Evolutionary conservation across 2,797 vertebrate species (phyloP), one percentile per base, ranked within the genome.

Genomic region (Saxicola maurus): DNA sequence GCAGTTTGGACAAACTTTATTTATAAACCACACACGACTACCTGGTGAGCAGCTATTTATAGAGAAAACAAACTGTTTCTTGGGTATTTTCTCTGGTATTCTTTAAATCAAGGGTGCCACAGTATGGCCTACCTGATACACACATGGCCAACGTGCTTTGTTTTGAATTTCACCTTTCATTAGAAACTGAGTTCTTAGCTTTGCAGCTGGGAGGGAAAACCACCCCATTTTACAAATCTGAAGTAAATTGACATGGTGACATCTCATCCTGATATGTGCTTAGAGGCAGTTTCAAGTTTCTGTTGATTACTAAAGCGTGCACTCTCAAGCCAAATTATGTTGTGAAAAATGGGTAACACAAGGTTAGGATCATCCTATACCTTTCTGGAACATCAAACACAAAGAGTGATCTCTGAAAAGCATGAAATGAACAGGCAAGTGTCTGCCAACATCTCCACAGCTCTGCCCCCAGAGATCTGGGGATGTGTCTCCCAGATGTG

Each of bases 381-480:
- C 55, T 66, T 93, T 83, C 55, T 87, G 85, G 77, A 83, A 91
- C 73, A 81, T 76, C 89, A 89, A 78, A 91, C 85, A 81, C 73
- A 55, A 65, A 59, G 71, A 92, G 16, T 73, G 73, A 89, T 87
- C 48, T 83, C 80, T 89, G 66, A 83, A 81, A 86, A 73, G 42
- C 62, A 81, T 27, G 60, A 91, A 81, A 75, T 35, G 69, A 92
- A 48, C 77, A 92, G 59, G 48, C 6, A 2, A 77, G 37, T 25
- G 57, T 71, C 86, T 93, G 83, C 78, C 91, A 93, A 37, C 38
- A 40, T 27, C 75, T 53, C 60, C 45, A 8, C 11, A 65, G 48
- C 60, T 93, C 86, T 86, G 71, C 60, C 83, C 55, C 74, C 14
- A 1, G 0, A 0, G 49, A 67, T 62, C 71, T 51, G 65, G 76